phyloP scores from a whole-genome alignment of 1,140 invertebrate species.

The Bombus cullumanus region DNA sequence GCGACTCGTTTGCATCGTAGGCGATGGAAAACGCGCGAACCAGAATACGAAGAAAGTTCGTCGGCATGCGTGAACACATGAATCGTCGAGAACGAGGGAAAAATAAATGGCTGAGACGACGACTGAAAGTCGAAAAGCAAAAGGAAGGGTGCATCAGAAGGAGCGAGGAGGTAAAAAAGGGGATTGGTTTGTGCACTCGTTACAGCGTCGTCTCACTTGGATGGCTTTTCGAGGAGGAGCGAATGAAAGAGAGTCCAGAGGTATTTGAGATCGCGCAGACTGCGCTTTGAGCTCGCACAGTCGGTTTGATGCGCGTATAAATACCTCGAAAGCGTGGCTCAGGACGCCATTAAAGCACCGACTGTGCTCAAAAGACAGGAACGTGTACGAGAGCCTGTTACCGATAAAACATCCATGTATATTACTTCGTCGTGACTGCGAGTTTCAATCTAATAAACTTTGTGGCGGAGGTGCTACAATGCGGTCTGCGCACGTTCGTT shows the following conservation, averaged over 20 bases:
- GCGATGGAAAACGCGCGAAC: conserved; percentile 54
- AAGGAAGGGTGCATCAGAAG: not conserved
- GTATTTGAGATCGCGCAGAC: conserved; percentile 34
- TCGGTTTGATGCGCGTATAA: conserved; percentile 44
- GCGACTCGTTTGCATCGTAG: conserved; percentile 72
- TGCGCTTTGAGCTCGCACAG: conserved; percentile 47
- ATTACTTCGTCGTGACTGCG: conserved; percentile 32
- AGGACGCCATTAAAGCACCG: conserved; percentile 25
- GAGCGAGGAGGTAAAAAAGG: not conserved
- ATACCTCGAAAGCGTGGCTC: conserved; percentile 37
- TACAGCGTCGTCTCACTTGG: conserved; percentile 66
- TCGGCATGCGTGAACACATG: conserved; percentile 20
- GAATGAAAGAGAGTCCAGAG: conserved; percentile 51
- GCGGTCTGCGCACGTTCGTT: not conserved
- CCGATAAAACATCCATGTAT: conserved; percentile 45
- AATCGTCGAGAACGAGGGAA: not conserved
- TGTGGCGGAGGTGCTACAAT: not conserved
- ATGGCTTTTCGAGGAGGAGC: conserved; percentile 54
- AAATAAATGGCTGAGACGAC: conserved; percentile 2
- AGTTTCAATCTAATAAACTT: conserved; percentile 41
- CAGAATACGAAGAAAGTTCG: conserved; percentile 51
- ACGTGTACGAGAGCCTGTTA: conserved; percentile 24
- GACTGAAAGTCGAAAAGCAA: conserved; percentile 21
- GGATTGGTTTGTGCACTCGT: conserved; percentile 52
- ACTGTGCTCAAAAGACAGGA: conserved; percentile 33